Evolutionary conservation across 1,140 invertebrate species (phyloP).

Genomic region (Lordiphosa mommai): DNA sequence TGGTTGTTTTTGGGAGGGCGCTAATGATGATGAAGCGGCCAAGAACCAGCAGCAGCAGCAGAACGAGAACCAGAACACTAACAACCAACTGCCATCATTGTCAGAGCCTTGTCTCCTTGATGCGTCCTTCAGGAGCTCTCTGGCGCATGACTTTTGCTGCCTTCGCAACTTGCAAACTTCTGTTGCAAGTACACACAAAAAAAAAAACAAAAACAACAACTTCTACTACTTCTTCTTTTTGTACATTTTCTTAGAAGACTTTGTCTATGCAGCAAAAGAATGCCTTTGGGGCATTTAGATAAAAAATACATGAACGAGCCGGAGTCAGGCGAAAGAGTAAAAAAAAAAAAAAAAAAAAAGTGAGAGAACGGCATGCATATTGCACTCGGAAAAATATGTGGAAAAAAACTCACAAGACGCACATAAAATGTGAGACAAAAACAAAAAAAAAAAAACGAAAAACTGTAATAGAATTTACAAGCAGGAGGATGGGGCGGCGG

Average conservation of each 20-base stretch:
- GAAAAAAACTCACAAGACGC: conserved; percentile 55
- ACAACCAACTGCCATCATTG: conserved; percentile 38
- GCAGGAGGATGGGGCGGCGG: conserved; percentile 4
- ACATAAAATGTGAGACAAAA: conserved; percentile 53
- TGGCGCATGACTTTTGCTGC: conserved; percentile 74
- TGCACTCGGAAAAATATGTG: conserved; percentile 48
- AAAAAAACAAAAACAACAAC: conserved; percentile 10
- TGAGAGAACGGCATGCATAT: conserved; percentile 19
- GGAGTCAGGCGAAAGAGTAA: conserved; percentile 28
- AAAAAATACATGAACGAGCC: conserved; percentile 65
- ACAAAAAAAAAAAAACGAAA: conserved; percentile 4
- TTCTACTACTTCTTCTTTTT: conserved; percentile 34
- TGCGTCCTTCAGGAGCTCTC: conserved; percentile 73
- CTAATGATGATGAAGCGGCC: conserved; percentile 66
- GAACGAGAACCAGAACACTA: conserved; percentile 9
- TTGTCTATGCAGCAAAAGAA: conserved; percentile 60
- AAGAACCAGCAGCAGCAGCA: conserved; percentile 8
- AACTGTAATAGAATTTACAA: conserved; percentile 60
- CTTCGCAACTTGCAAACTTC: conserved; percentile 60
- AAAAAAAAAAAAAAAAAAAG: conserved; percentile 17
- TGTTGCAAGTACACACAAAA: conserved; percentile 31
- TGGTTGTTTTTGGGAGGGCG: conserved; percentile 25
- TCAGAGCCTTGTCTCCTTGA: conserved; percentile 59
- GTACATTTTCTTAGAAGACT: conserved; percentile 32
- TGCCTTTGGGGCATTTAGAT: conserved; percentile 70